Evolutionary conservation across 2,888 invertebrate genomes (phyloP).

Genomic region (Lasius platythorax): DNA sequence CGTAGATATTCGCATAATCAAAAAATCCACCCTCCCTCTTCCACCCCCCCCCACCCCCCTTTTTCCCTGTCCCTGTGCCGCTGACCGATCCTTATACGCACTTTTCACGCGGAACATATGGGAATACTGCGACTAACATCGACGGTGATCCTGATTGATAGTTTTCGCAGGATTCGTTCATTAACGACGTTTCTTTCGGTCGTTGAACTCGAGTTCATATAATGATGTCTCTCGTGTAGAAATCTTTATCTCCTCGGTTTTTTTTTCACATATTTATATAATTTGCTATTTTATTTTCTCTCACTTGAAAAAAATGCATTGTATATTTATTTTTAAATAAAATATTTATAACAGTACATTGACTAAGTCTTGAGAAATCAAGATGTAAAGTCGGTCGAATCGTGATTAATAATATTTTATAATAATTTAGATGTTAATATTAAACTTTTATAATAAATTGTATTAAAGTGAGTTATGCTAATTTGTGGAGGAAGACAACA

Average conservation of each 20-base stretch:
- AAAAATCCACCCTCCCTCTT: conserved; percentile 77
- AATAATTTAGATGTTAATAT: not conserved
- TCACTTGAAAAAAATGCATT: not conserved
- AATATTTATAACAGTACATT: not conserved
- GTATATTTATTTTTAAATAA: not conserved
- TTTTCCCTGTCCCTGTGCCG: no score
- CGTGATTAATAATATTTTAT: not conserved
- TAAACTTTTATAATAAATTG: not conserved
- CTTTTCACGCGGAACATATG: conserved; percentile 81
- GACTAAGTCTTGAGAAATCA: not conserved
- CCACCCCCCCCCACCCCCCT: conserved; percentile 73
- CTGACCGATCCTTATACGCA: conserved; percentile 52
- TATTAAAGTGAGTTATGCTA: not conserved
- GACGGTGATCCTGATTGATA: conserved; percentile 68
- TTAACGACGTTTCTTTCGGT: not conserved
- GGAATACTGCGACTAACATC: conserved; percentile 64
- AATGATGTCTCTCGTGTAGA: no score
- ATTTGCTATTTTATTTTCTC: not conserved
- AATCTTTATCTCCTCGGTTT: not conserved
- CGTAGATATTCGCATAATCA: conserved; percentile 83
- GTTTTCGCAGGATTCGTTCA: conserved; percentile 18
- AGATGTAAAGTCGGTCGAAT: not conserved
- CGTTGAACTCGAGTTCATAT: conserved; percentile 3
- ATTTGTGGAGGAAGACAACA: not conserved
- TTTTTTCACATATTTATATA: not conserved